These are phyloP conservation scores for Gibbula magus DNA, from an alignment of 2,888 invertebrate genomes.

Conservation along the genomic window DNA sequence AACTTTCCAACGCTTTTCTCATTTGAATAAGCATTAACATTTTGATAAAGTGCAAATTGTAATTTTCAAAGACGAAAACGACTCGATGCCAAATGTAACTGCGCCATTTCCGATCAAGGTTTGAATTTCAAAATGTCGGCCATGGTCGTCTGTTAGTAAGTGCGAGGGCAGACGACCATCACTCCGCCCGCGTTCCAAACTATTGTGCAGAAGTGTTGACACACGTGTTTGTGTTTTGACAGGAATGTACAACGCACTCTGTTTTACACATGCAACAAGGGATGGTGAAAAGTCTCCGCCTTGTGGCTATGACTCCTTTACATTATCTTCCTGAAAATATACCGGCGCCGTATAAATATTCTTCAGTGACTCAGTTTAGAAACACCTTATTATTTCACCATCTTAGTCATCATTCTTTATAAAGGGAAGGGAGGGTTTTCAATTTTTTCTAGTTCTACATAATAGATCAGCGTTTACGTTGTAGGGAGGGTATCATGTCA, in stretches of 20 bases:
- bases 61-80: no score
- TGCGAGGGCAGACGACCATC: background rate
- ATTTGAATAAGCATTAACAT: no score
- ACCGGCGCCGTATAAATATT: background rate
- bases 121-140: constrained; percentile 7
- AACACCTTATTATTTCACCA: background rate
- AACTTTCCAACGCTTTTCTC: no score
- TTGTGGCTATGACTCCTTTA: background rate
- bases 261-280: background rate
- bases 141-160: background rate
- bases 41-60: no score
- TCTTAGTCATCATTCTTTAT: no score
- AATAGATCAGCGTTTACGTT: no score
- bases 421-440: no score
- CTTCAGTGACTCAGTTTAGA: background rate
- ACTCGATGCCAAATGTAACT: background rate
- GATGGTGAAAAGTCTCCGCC: background rate
- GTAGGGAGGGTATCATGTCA: no score
- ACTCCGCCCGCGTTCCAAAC: constrained; percentile 3
- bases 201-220: background rate
- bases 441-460: no score
- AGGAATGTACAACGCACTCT: background rate
- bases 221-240: background rate
- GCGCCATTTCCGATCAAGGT: background rate
- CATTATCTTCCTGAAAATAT: background rate